Conservation (phyloP, 2,113 vertebrate species). For the Silurus glanis region DNA sequence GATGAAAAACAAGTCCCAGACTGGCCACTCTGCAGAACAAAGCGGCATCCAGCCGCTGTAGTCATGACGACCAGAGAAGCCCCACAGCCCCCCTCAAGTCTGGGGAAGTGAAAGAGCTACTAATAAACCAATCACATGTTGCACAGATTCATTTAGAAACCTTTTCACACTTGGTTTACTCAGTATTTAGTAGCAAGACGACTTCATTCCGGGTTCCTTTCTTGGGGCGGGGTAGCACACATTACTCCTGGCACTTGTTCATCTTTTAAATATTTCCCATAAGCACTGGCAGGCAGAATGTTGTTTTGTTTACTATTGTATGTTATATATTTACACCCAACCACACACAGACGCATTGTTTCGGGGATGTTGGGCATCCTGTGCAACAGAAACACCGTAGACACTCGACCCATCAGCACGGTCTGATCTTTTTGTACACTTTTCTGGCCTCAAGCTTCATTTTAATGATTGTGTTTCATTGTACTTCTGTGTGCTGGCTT, state of each 20-base stretch:
- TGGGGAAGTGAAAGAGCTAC: background rate
- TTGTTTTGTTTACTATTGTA: too few relatives aligned
- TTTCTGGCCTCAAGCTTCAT: background rate
- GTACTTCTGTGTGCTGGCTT: background rate
- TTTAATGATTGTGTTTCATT: background rate
- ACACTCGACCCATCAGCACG: background rate
- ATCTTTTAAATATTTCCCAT: background rate
- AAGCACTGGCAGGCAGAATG: background rate
- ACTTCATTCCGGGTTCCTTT: background rate
- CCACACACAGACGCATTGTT: background rate
- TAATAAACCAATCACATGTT: conserved; percentile 28
- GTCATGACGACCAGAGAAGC: conserved; percentile 43
- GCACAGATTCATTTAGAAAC: conserved; percentile 4
- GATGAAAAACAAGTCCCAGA: conserved; percentile 25
- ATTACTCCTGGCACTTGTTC: background rate
- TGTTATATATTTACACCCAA: too few relatives aligned
- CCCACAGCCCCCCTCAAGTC: conserved; percentile 41
- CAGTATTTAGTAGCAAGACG: background rate
- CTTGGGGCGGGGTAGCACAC: background rate
- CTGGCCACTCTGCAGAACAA: conserved; percentile 43
- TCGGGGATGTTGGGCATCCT: background rate
- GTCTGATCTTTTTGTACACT: background rate
- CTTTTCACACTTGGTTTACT: background rate
- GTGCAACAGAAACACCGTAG: background rate
- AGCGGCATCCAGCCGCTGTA: conserved; percentile 40